Evolutionary conservation across 1,140 invertebrate species (phyloP).

Genomic region (Bemisia tabaci): DNA sequence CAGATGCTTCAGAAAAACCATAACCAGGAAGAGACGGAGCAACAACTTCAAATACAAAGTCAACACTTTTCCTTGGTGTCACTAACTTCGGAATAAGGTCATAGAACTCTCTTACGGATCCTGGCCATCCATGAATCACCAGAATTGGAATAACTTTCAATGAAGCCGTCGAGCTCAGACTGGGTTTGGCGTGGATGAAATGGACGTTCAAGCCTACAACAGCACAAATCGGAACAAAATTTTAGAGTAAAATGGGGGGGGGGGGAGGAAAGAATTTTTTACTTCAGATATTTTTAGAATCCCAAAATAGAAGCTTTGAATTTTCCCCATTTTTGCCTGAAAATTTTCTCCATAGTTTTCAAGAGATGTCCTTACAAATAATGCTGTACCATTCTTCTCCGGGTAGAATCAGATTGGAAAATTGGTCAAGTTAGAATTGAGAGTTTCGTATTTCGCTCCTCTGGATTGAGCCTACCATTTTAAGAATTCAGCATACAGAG

Average conservation of each 20-base stretch:
- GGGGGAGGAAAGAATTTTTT: no score
- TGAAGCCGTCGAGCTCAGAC: not conserved
- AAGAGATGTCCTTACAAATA: no score
- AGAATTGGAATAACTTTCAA: constrained; percentile 41
- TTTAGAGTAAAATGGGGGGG: constrained; percentile 38
- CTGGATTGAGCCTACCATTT: no score
- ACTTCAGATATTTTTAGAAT: no score
- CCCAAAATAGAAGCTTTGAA: no score
- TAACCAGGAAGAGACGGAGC: constrained; percentile 65
- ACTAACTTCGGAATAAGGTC: constrained; percentile 60
- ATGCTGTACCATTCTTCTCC: no score
- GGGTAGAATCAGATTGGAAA: no score
- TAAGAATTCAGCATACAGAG: no score
- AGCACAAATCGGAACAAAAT: constrained; percentile 5
- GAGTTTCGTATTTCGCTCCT: no score
- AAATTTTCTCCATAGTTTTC: no score
- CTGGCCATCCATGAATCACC: constrained; percentile 81
- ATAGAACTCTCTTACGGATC: constrained; percentile 73
- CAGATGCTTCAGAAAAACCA: constrained; percentile 59
- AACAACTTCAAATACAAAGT: constrained; percentile 65
- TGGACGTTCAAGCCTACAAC: constrained; percentile 66
- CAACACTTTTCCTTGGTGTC: constrained; percentile 35
- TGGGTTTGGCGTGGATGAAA: constrained; percentile 48
- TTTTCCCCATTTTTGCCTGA: no score
- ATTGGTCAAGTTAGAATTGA: no score